Conservation (phyloP, 2,797 vertebrate species). For the Todus mexicanus region DNA sequence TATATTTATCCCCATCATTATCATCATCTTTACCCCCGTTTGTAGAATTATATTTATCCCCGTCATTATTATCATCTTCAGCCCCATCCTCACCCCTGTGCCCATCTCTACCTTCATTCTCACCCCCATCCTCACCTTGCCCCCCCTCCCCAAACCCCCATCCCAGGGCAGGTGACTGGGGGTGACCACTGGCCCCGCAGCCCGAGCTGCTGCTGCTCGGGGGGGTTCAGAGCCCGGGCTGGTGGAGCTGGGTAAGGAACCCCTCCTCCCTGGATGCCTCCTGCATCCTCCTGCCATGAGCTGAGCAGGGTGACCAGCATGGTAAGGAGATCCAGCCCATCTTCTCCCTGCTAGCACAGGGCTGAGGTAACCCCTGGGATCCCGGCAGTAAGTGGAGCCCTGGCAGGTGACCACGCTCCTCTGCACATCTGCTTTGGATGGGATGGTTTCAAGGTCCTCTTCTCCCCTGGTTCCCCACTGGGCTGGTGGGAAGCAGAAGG, state of each 20-base stretch:
- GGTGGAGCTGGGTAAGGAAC: background rate
- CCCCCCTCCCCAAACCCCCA: background rate
- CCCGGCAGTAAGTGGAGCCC: background rate
- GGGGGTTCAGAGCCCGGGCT: rapidly evolving
- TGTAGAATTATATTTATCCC: too few species aligned
- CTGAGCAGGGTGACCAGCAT: background rate
- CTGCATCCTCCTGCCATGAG: background rate
- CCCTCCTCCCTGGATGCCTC: background rate
- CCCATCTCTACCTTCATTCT: too few species aligned
- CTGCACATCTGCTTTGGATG: background rate
- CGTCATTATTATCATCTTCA: too few species aligned
- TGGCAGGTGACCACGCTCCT: background rate
- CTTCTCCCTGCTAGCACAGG: background rate
- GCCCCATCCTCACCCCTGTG: too few species aligned
- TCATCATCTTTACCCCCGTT: too few species aligned
- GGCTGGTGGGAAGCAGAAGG: background rate
- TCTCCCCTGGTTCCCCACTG: rapidly evolving
- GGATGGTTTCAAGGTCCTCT: rapidly evolving
- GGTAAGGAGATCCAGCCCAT: background rate
- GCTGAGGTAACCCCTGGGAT: background rate
- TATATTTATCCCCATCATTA: too few species aligned
- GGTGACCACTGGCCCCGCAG: background rate
- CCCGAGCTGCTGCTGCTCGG: too few species aligned
- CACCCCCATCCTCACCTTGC: background rate
- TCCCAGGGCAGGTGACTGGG: background rate